phyloP scores from a whole-genome alignment of 2,888 invertebrate species.

The Plebejus argus region DNA sequence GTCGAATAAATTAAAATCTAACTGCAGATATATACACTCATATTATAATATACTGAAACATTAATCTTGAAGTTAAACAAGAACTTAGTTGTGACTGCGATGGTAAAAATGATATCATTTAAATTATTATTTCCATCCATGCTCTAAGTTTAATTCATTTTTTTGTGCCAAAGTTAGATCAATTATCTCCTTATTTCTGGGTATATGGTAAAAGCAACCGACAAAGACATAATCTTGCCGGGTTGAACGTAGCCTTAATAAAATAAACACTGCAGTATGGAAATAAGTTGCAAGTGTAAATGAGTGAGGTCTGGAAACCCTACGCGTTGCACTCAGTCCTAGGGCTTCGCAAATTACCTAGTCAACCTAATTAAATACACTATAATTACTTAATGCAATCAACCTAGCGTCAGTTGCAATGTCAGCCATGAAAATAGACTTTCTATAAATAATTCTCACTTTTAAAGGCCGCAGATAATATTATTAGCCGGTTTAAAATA shows the following conservation, averaged over 20 bases:
- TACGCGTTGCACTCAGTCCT: slow-evolving; percentile 57
- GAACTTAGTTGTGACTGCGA: too few species aligned
- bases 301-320: slow-evolving; percentile 71
- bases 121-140: too few species aligned
- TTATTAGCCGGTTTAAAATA: slow-evolving; percentile 13
- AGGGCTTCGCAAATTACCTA: slow-evolving; percentile 76
- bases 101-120: too few species aligned
- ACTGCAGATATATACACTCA: neutral
- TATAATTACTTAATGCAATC: slow-evolving; percentile 77
- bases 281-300: slow-evolving; percentile 73
- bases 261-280: slow-evolving; percentile 48
- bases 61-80: neutral
- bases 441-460: slow-evolving; percentile 22
- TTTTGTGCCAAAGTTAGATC: too few species aligned
- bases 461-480: slow-evolving; percentile 4
- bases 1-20: slow-evolving; percentile 23
- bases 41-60: neutral
- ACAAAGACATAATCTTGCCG: neutral
- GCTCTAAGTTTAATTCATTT: too few species aligned
- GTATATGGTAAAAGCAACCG: too few species aligned
- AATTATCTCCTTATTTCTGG: too few species aligned
- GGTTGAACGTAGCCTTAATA: slow-evolving; percentile 37
- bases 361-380: slow-evolving; percentile 73
- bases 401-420: slow-evolving; percentile 44
- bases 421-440: slow-evolving; percentile 25